A percentile compares a stretch with the other conserved stretches of the same genome.
phyloP scores from a whole-genome alignment of 2,888 invertebrate species.

The Villa cingulata region DNA sequence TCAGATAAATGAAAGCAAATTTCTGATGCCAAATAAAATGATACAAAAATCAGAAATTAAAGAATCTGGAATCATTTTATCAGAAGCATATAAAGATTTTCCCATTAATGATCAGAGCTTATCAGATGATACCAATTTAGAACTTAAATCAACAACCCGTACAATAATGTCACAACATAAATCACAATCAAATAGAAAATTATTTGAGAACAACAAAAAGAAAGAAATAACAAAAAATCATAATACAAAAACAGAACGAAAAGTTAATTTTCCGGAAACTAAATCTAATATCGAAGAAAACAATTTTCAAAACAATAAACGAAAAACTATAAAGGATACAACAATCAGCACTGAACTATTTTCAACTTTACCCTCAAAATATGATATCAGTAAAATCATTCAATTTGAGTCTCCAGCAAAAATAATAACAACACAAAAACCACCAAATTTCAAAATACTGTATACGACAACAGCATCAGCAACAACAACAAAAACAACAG shows the following conservation, averaged over 20 bases:
- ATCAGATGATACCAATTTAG: not conserved
- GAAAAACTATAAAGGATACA: not conserved
- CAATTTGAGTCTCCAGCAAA: not conserved
- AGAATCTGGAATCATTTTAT: not conserved
- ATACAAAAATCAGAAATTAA: not conserved
- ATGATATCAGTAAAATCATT: not conserved
- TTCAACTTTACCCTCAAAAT: not conserved
- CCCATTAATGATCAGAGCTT: not conserved
- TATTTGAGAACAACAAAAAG: not conserved
- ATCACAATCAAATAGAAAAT: not conserved
- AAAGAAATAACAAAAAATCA: not conserved
- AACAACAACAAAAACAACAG: constrained; percentile 13
- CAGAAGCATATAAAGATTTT: not conserved
- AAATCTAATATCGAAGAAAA: not conserved
- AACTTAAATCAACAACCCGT: not conserved
- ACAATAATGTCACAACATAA: not conserved
- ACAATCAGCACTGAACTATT: not conserved
- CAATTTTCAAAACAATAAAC: not conserved
- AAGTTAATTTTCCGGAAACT: not conserved
- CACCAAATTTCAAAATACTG: constrained; percentile 9
- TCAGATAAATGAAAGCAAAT: not conserved
- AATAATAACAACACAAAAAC: constrained; percentile 8
- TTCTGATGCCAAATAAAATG: not conserved
- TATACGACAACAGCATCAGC: not conserved
- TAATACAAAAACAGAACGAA: not conserved